Percentiles rank a stretch among this genome's conserved stretches.
These are phyloP conservation scores for Paramormyrops hopkinsi DNA, from an alignment of 2,797 vertebrate genomes.

Conservation along the genomic window DNA sequence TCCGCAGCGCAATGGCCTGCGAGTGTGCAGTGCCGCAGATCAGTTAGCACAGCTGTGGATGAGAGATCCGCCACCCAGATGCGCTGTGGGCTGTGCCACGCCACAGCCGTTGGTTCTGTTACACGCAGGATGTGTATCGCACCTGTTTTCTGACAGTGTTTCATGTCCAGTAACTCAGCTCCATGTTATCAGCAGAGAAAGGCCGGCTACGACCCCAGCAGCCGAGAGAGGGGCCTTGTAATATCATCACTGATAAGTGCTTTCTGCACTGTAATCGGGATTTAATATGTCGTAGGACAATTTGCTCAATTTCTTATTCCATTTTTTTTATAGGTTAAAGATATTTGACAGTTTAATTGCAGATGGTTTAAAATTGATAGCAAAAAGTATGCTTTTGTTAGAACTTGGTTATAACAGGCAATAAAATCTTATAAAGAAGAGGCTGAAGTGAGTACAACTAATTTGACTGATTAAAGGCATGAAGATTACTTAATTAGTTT, in stretches of 20 bases:
- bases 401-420: neutral
- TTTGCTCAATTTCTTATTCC: neutral
- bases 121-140: neutral
- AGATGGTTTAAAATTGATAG: neutral
- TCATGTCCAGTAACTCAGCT: neutral
- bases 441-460: neutral
- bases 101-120: neutral
- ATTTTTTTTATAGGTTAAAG: neutral
- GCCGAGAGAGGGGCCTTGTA: neutral
- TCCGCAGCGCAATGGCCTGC: slow-evolving; percentile 21
- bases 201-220: neutral
- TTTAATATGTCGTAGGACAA: neutral
- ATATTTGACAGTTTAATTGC: neutral
- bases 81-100: neutral
- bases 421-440: neutral
- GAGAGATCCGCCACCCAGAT: slow-evolving; percentile 40
- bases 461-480: slow-evolving; percentile 2
- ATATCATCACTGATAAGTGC: neutral
- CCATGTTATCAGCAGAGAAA: neutral
- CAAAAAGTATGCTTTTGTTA: neutral
- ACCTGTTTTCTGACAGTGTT: neutral
- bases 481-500: neutral
- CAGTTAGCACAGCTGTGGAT: slow-evolving; percentile 50
- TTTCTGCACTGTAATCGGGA: neutral
- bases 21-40: slow-evolving; percentile 44